Base-by-base conservation (phyloP, 2,113 vertebrate genomes). In the Uropsilus gracilis region DNA sequence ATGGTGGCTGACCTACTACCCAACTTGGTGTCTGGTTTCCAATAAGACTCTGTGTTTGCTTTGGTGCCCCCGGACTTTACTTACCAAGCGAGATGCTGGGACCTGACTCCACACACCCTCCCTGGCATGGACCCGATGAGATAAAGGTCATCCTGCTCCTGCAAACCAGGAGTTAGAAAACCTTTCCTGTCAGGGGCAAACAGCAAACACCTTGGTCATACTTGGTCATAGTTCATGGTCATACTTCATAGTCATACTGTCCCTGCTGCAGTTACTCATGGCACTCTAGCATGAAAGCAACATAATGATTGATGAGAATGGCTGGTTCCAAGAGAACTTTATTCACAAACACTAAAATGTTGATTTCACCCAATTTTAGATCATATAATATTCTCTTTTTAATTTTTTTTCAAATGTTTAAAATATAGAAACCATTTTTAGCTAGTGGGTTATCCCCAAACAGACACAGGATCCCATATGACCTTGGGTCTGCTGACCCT, bases 301-400 rank as follows among this genome's bases (percentile, higher is more conserved):
- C 46, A 18, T 44, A 69, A 28, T 26, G 50, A 48, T 26, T 44
- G 39, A 66, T 26, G 42, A 80, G 22, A 5, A 1, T 50, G 48
- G 11, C 39, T 28, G 50, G 50, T 80, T 84, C 32, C 89, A 87
- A 80, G 82, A 88, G 76, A 91, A 55, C 53, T 84, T 86, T 59
- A 88, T 86, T 77, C 50, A 30, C 73, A 57, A 46, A 57, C 34
- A 63, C 28, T 37, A n/a, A 71, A 87, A 53, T 94, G 68, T 90
- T 71, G 91, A 96, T 81, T 94, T 78, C 59, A 85, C 80, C 32
- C 80, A 71, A 75, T 73, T 88, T 83, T 93, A 44, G 10, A 37
- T 32, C 30, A 78, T 72, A n/a, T 61, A 89, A 50, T 68, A 76
- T 72, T 48, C 24, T 84, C 48, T n/a, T 83, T 92, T 61, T 30